Base-by-base conservation (phyloP, 1,140 invertebrate genomes). In the Heterodera carotae region DNA sequence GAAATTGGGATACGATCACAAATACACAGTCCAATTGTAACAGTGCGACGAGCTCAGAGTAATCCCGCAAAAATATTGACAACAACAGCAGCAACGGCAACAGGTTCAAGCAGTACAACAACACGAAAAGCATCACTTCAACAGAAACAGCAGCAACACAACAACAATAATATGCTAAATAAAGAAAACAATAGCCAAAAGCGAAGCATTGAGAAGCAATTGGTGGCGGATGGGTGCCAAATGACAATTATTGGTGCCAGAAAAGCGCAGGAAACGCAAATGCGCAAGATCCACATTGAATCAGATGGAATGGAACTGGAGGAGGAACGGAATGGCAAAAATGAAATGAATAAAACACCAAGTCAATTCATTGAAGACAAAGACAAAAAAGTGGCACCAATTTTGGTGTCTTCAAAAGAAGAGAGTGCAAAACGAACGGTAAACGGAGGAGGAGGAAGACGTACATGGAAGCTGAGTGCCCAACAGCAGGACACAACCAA, bases 1-100 rank as follows among this genome's bases (percentile, higher is more conserved):
- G 33, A 29, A 66, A 66, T 22, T 29, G 15, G 6, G 62, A 31
- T 31, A 10, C 62, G 29, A 66, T 29, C 62, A 22, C 62, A 31
- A 34, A 0, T 66, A 10, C 29, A 22, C 15, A 29, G 29, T 31
- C 62, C 62, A 66, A 66, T 66, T 66, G 62, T 66, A 1, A 66
- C 62, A 12, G 62, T 66, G 62, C 27, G 33, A 31, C 62, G 62
- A 2, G 33, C 62, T 2, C 27, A 66, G 25, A 66, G 62, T 27
- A 66, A 31, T 66, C 62, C 62, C 27, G 12, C 62, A 66, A 66
- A 29, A 29, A 66, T 34, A 22, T 12, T 66, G 25, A 66, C 62
- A 62, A 62, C 60, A 66, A 66, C 62, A 66, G 12, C 62, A 66
- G 15, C 0, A 33, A 66, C 62, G 29, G 22, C 62, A 31, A 66